Evolutionary conservation across 2,797 vertebrate species (phyloP), one percentile per base, ranked within the genome.

Genomic region (Betta splendens): DNA sequence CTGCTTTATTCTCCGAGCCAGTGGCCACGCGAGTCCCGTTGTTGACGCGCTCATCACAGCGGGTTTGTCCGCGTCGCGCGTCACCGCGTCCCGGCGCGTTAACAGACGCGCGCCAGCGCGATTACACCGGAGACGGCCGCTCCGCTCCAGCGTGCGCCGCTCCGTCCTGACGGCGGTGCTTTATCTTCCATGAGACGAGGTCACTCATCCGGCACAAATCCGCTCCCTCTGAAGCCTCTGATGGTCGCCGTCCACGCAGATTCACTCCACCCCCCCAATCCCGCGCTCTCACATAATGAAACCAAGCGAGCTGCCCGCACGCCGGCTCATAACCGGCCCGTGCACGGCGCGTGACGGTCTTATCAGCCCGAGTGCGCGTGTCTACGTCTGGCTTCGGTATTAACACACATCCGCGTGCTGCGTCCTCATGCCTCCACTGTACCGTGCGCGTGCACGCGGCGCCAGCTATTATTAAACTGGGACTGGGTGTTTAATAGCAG

Each of bases 241-340:
- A 90, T 91, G 87, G 90, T 86, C 81, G 75, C 85, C 87, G 83
- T 90, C 86, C 79, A 40, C 66, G 52, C 80, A 37, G 49, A 78
- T 63, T 64, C 87, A 83, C 84, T 85, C 74, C 80, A 69, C 77
- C 80, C 88, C 74, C 63, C 62, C 68, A n/a, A n/a, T n/a, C n/a
- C n/a, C n/a, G n/a, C 61, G 75, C 80, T 85, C 73, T 86, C 81
- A 67, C 64, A 62, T 68, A 79, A 85, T 73, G 64, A 84, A 86
- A 80, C 54, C 61, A 72, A 61, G 69, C 75, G 74, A 76, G 74
- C 75, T 77, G 72, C 72, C 75, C 84, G 70, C 79, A 75, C 65
- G 67, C 37, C 44, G 22, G 54, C 66, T 73, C 79, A 71, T 79
- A 76, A 85, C 84, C 78, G 84, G 47, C 36, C 43, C 25, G 36